Percentiles rank a stretch among this genome's conserved stretches.
Conservation (phyloP, 2,113 vertebrate genomes). For the Eupsittula cactorum region DNA sequence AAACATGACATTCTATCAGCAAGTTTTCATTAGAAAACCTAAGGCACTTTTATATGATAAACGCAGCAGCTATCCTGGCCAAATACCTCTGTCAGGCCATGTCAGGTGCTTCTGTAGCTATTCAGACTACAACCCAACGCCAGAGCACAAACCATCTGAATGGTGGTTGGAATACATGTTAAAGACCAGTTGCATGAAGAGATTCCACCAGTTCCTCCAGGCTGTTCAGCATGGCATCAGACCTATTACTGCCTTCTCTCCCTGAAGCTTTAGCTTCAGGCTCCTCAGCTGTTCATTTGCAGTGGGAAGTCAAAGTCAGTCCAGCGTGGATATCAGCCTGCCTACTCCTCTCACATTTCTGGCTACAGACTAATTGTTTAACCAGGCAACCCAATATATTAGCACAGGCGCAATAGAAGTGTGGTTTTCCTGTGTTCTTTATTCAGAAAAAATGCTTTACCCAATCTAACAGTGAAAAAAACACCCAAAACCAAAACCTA, state of each 20-base stretch:
- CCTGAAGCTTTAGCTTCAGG: neutral
- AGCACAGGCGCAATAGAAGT: neutral
- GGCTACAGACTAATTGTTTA: neutral
- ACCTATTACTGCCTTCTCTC: neutral
- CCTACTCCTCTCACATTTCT: neutral
- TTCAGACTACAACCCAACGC: neutral
- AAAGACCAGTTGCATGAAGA: neutral
- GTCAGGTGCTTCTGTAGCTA: neutral
- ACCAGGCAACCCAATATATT: neutral
- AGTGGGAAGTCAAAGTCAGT: neutral
- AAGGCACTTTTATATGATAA: neutral
- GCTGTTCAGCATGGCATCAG: neutral
- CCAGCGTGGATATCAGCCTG: neutral
- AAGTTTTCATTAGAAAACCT: neutral
- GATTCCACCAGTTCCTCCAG: neutral
- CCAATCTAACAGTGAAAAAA: neutral
- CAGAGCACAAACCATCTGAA: neutral
- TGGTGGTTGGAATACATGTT: neutral
- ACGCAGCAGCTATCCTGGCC: neutral
- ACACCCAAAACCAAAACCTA: neutral
- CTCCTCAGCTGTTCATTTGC: neutral
- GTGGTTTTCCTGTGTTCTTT: neutral
- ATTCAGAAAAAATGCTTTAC: neutral
- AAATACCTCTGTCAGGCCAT: neutral
- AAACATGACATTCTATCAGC: neutral